Base-by-base conservation (phyloP, 2,888 invertebrate genomes). In the Acholoe squamosa region DNA sequence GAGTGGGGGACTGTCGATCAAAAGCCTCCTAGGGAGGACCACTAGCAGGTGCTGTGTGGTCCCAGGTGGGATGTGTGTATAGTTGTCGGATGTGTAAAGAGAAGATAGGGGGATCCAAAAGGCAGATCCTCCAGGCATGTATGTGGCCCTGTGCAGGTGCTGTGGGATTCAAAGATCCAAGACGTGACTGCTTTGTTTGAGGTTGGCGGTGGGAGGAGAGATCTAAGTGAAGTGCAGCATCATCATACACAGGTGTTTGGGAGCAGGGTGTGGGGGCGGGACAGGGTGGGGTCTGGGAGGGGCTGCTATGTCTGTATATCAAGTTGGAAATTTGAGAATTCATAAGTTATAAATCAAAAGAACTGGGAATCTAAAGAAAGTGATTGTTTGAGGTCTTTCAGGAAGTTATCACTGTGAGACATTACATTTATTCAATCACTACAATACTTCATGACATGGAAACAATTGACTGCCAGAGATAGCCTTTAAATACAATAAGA, bases 161-260 rank as follows among this genome's bases (percentile, higher is more conserved):
- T 33, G 80, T 16, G 33, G 80, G 80, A 28, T 61, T 19, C 28
- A 43, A 28, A 34, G 80, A 80, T 80, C 80, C 80, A 80, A 80
- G 22, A 80, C 80, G 80, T 80, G 80, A 80, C 80, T 34, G 80
- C 80, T 33, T 80, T 80, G 80, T 80, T 80, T 80, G 43, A 43
- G 80, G 5, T 7, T 10, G 16, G 33, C 80, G 33, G 80, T 80
- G 80, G 80, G 80, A 0, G 80, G 80, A 71, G 80, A 80, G 80
- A 34, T 43, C n/a, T 43, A n/a, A n/a, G 34, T 22, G 80, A 33
- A 22, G 80, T 80, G 80, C 80, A 5, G 34, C 34, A 80, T 80
- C 80, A 80, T 80, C 33, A 34, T 33, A 3, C 10, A 10, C 80
- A 80, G 80, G 80, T 80, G 80, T 76, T 16, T 80, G 34, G 43